Evolutionary conservation across 2,113 vertebrate genomes (phyloP), one percentile per base, ranked within the genome.

Genomic region (Eretmochelys imbricata): DNA sequence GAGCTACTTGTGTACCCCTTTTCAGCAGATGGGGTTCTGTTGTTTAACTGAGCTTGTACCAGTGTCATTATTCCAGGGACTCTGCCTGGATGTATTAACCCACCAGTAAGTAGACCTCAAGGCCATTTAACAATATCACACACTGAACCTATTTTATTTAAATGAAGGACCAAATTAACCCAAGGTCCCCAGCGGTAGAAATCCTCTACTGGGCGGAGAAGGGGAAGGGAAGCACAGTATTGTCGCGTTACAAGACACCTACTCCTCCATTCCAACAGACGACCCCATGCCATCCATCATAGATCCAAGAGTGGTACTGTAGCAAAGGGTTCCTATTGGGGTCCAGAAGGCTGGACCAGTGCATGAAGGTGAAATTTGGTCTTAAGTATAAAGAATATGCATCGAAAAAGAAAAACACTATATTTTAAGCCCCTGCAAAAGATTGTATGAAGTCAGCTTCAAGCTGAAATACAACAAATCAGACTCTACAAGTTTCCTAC

Each of bases 391-490:
- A 89, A 84, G 16, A 50, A 48, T 53, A 90, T 80, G 53, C 49
- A 69, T 54, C 84, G 10, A 17, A 5, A 48, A 84, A 50, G 42
- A 51, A 31, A 62, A 31, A 46, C 8, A 48, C 35, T 38, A 38
- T 17, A 55, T 24, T n/a, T 80, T 85, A 95, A 57, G 1, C 25
- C 42, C 83, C 29, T 86, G 3, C 38, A 72, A 89, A 83, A 86
- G 78, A 88, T 76, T 82, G 85, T 82, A 51, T 80, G 19, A 91
- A 89, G 51, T 93, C 91, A 82, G 85, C 93, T 95, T 95, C 86
- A 80, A 83, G 85, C 85, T 88, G 49, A 95, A 97, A 95, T 12
- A 4, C 94, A 95, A 88, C 76, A 95, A 97, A 96, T 93, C 82
- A 95, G 96, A 94, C 80, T 93, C 3, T 95, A 91, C 10, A 87